Evolutionary conservation across 2,888 invertebrate species (phyloP).

Genomic region (Ditula angustiorana): DNA sequence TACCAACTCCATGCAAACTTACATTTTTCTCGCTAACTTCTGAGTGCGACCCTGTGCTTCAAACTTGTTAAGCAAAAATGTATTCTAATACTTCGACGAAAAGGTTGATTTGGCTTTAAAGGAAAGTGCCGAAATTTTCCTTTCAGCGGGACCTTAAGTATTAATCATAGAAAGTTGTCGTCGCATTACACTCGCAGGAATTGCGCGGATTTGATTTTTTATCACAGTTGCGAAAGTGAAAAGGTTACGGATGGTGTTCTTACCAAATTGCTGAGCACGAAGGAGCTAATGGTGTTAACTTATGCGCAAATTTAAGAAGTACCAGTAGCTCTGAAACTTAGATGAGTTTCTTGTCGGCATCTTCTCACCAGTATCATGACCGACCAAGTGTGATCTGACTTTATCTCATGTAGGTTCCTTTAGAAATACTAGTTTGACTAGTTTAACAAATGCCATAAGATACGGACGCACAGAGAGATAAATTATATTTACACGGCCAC

Average conservation of each 20-base stretch:
- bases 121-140: conserved; percentile 2
- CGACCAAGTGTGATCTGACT: no score
- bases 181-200: conserved; percentile 24
- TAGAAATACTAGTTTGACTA: no score
- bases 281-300: no score
- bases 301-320: no score
- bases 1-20: conserved; percentile 64
- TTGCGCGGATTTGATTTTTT: conserved; percentile 23
- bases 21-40: conserved; percentile 66
- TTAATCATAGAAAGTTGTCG: conserved; percentile 36
- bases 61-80: background rate
- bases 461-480: no score
- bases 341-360: no score
- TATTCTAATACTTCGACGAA: background rate
- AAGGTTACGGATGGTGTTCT: background rate
- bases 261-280: no score
- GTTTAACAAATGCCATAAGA: no score
- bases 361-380: no score
- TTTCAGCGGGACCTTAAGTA: conserved; percentile 9
- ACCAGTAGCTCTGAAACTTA: no score
- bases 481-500: no score
- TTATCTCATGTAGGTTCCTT: no score
- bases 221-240: conserved; percentile 5
- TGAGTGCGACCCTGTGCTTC: conserved; percentile 32
- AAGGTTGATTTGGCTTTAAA: background rate